Base-by-base conservation (phyloP, 2,888 invertebrate genomes). In the Serrognathus titanus region DNA sequence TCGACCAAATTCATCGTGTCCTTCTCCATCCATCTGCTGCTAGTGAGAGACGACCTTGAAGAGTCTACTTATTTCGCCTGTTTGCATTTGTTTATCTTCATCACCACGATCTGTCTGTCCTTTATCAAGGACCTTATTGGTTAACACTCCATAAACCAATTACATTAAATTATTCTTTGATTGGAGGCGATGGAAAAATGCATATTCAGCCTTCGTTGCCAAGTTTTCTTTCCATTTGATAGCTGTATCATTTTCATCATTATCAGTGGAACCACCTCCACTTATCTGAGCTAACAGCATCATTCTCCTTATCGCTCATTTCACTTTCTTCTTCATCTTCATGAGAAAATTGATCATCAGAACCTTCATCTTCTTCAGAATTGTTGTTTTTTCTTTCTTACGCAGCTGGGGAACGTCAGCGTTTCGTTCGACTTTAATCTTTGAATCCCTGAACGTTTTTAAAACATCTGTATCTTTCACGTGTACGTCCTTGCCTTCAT, bases 221-320 rank as follows among this genome's bases (percentile, higher is more conserved):
- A 97, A 78, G 71, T 93, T 90, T 54, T 85, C 84, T 74, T 94
- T 95, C 96, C 96, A 92, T 68, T 82, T 82, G 60, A 74, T 65
- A 31, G 4, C 24, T 50, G 68, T 69, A 51, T 59, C 63, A 36
- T 69, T 67, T 50, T 70, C 71, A 36, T 66, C 55, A 8, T 55
- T 16, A 49, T 51, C 38, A 12, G 41, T 13, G 2, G 24, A 24
- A 36, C 3, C 31, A 48, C 11, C 12, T 48, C 57, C 51, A 40
- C 54, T 20, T 8, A 6, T 12, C 39, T 12, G 35, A 40, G 11
- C 24, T 13, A 50, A 59, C 63, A 48, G 59, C 59, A 72, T 63
- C 55, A 35, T 48, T 38, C 51, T 55, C 62, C 43, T 59, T 53
- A 41, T 65, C 71, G 41, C 51, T 75, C 67, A n/a, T n/a, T 39